Conservation (phyloP, 2,797 vertebrate species). For the Thalassophryne amazonica region DNA sequence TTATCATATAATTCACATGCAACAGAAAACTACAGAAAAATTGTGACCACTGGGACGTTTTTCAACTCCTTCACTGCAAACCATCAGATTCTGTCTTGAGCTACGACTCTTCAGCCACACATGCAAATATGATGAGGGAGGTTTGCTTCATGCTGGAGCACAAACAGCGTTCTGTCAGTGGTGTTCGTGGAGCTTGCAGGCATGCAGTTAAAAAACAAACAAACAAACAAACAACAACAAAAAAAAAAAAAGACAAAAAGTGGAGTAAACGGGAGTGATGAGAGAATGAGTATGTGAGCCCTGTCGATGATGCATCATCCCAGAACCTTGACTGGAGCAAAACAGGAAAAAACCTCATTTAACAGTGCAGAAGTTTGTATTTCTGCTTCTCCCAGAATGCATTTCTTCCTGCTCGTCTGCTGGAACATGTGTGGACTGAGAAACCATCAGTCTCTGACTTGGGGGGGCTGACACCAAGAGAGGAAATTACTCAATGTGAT, state of each 20-base stretch:
- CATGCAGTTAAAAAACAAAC: no score
- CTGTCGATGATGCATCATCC: constrained; percentile 69
- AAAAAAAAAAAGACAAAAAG: no score
- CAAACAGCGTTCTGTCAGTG: constrained; percentile 26
- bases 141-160: constrained; percentile 48
- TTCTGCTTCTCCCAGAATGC: neutral
- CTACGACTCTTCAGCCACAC: constrained; percentile 3
- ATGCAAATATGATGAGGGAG: neutral
- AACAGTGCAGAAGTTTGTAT: no score
- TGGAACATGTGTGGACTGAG: constrained; percentile 1
- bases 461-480: neutral
- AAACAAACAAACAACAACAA: no score
- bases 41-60: no score
- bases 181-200: constrained; percentile 53
- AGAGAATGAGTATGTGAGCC: constrained; percentile 34
- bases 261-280: constrained; percentile 21
- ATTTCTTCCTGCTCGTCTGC: neutral
- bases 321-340: constrained; percentile 26
- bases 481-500: constrained; percentile 3
- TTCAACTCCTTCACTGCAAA: no score
- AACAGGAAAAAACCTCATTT: constrained; percentile 3
- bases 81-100: no score
- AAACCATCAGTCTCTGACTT: constrained; percentile 3
- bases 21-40: no score
- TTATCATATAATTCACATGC: no score